Evolutionary conservation across 2,888 invertebrate species (phyloP).

Genomic region (Temnothorax ravouxi): DNA sequence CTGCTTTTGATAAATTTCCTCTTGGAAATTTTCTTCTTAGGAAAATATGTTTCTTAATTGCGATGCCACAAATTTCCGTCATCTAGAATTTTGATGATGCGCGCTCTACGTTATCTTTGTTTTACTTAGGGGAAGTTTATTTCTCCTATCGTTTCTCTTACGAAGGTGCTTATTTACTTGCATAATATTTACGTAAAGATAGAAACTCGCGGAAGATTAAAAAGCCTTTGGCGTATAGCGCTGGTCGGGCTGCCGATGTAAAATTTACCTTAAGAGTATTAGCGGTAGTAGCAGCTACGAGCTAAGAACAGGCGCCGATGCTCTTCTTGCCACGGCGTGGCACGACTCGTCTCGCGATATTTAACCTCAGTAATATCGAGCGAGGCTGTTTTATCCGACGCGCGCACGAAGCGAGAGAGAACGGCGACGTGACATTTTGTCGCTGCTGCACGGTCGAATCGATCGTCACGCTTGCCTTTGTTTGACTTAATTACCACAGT

Average conservation of each 20-base stretch:
- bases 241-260: constrained; percentile 34
- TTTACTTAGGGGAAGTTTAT: constrained; percentile 15
- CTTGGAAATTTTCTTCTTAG: too few species aligned
- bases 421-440: constrained; percentile 73
- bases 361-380: constrained; percentile 59
- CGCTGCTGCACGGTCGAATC: constrained; percentile 69
- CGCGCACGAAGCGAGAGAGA: constrained; percentile 36
- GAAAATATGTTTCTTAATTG: neutral
- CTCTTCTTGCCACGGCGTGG: constrained; percentile 26
- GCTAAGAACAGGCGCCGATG: constrained; percentile 35
- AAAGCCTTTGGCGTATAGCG: constrained; percentile 14
- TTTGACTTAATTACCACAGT: constrained; percentile 76
- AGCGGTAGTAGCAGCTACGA: constrained; percentile 13
- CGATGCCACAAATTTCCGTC: neutral
- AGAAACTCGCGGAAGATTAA: constrained; percentile 40
- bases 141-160: constrained; percentile 20
- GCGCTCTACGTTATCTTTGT: neutral
- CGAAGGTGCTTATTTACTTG: constrained; percentile 34
- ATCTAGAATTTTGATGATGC: neutral
- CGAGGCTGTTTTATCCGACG: constrained; percentile 48
- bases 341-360: constrained; percentile 50
- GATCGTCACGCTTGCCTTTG: constrained; percentile 77
- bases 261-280: constrained; percentile 40
- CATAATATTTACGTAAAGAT: constrained; percentile 53
- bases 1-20: neutral